A percentile compares a stretch with the other conserved stretches of the same genome.
phyloP scores from a whole-genome alignment of 2,797 vertebrate genomes.

The Sebastes minor region DNA sequence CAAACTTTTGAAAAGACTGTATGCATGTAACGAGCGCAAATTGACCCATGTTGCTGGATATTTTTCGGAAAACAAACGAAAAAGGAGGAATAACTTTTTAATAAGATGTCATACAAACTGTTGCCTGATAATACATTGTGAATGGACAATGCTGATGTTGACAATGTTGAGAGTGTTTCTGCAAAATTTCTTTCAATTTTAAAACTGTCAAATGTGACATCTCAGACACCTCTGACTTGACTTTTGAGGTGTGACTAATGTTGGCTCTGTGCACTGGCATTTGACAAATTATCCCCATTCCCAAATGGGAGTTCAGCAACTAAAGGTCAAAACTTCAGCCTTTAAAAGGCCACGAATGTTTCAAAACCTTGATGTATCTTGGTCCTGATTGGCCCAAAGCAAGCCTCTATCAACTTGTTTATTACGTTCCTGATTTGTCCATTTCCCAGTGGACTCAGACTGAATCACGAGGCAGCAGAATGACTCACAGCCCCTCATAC shows the following conservation, averaged over 20 bases:
- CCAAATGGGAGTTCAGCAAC: constrained; percentile 13
- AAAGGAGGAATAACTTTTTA: too few species aligned
- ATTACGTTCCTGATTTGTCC: constrained; percentile 1
- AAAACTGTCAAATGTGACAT: neutral
- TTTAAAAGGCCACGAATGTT: constrained; percentile 40
- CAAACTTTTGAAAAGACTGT: too few species aligned
- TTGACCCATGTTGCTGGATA: too few species aligned
- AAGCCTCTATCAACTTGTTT: neutral
- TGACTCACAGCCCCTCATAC: constrained; percentile 10
- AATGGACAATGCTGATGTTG: too few species aligned
- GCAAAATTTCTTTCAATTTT: too few species aligned
- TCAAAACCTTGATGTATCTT: neutral
- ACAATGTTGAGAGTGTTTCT: neutral
- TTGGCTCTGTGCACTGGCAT: constrained; percentile 48
- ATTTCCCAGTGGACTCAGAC: neutral
- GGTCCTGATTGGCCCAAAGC: constrained; percentile 11
- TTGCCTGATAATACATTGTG: accelerated
- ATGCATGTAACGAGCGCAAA: accelerated
- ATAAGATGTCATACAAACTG: accelerated
- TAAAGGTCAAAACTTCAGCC: constrained; percentile 50
- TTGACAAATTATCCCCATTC: constrained; percentile 32
- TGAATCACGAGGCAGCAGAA: constrained; percentile 22
- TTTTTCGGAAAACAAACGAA: too few species aligned
- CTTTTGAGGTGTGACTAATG: constrained; percentile 29
- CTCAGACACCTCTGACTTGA: neutral